phyloP scores from a whole-genome alignment of 2,888 invertebrate genomes.

The Cantharis rufa region DNA sequence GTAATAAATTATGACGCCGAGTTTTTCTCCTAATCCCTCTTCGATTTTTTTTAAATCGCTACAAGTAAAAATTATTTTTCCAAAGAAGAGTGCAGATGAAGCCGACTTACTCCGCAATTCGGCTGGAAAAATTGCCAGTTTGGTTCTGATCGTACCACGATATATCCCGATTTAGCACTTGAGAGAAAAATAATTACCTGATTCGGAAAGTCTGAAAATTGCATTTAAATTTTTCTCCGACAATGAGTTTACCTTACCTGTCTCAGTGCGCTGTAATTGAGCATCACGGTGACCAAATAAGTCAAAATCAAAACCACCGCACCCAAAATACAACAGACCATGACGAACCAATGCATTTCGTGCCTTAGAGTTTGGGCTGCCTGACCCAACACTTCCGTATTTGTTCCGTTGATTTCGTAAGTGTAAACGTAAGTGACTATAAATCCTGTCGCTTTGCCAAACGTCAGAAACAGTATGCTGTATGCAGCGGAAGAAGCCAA shows the following conservation, averaged over 20 bases:
- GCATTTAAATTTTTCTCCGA: background rate
- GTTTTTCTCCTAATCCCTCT: constrained; percentile 83
- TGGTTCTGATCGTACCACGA: no score
- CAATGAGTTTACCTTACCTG: background rate
- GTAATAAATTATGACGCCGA: constrained; percentile 73
- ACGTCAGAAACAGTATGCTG: constrained; percentile 71
- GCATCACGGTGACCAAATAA: constrained; percentile 63
- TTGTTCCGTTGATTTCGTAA: background rate
- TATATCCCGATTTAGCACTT: constrained; percentile 74
- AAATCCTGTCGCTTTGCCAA: constrained; percentile 66
- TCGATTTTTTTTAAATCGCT: constrained; percentile 77
- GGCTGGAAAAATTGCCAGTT: constrained; percentile 74
- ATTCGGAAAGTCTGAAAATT: constrained; percentile 62
- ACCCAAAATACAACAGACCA: constrained; percentile 67
- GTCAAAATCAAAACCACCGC: constrained; percentile 63
- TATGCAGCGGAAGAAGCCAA: constrained; percentile 65
- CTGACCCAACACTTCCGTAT: constrained; percentile 32
- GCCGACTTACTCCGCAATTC: constrained; percentile 70
- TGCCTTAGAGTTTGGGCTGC: constrained; percentile 56
- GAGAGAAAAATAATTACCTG: constrained; percentile 66
- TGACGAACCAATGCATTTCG: constrained; percentile 61
- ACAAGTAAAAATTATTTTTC: constrained; percentile 17
- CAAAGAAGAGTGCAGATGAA: background rate
- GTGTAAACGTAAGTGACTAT: constrained; percentile 57
- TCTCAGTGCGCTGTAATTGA: background rate